These are phyloP conservation scores for Etheostoma cragini DNA, from an alignment of 2,113 vertebrate genomes.

Conservation along the genomic window DNA sequence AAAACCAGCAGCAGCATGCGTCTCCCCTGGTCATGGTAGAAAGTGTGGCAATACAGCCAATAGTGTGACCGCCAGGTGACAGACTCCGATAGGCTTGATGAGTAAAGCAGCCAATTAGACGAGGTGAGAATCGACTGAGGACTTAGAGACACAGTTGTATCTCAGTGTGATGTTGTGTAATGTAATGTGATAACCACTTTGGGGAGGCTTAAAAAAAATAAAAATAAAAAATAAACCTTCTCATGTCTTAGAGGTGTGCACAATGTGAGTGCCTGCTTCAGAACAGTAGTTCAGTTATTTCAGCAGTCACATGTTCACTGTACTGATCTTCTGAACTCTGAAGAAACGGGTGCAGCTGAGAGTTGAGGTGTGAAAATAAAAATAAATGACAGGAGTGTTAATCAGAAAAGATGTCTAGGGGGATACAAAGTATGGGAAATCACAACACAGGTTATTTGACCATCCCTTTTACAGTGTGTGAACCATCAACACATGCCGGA, in stretches of 20 bases:
- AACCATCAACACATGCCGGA: background rate
- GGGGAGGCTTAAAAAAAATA: background rate
- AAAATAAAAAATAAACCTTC: background rate
- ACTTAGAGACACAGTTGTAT: background rate
- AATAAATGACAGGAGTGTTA: background rate
- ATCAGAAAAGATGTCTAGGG: background rate
- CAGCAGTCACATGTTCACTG: background rate
- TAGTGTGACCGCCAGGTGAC: conserved; percentile 1
- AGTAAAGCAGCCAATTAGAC: background rate
- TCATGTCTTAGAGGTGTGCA: background rate
- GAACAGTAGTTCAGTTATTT: background rate
- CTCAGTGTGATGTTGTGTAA: background rate
- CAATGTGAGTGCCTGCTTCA: background rate
- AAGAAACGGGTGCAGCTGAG: background rate
- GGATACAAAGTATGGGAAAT: background rate
- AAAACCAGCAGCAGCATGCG: background rate
- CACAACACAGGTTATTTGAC: background rate
- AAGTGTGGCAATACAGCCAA: conserved; percentile 15
- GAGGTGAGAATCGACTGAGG: background rate
- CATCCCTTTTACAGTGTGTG: background rate
- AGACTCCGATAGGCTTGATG: background rate
- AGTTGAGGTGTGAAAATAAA: conserved; percentile 8
- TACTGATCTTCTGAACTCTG: background rate
- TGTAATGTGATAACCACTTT: background rate
- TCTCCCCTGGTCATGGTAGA: background rate